Base-by-base conservation (phyloP, 2,113 vertebrate genomes). In the Festucalex cinctus region DNA sequence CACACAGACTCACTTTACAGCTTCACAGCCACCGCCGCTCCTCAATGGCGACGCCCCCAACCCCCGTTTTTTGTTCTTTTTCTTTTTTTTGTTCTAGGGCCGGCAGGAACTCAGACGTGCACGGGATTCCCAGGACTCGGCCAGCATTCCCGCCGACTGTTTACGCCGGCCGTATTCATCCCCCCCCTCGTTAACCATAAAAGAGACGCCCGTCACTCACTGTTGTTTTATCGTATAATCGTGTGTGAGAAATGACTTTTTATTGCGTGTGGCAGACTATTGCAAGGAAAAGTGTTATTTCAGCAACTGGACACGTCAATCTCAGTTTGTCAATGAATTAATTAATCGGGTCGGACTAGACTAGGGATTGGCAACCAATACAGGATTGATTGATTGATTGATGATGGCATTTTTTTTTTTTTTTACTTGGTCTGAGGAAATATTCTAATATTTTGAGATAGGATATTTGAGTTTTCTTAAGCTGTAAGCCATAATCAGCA, bases 1-100 rank as follows among this genome's bases (percentile, higher is more conserved):
- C 79, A 80, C 81, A 85, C 78, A 80, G 82, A 85, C 80, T 83
- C 83, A 80, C 82, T 85, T 87, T 81, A 81, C 73, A 58, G 68
- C 76, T 66, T 72, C 69, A 62, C 75, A 79, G 82, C 75, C 80
- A 36, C 49, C 80, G 36, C 49, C 61, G 69, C 36, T 58, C 54
- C 49, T 81, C 66, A 86, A 88, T 84, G 78, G 79, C 72, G 41
- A 85, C 85, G n/a, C n/a, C n/a, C n/a, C n/a, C n/a, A n/a, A n/a
- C 87, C 83, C 82, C 6, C 20, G 9, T 6, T 6, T 9, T 49
- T 16, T 75, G 77, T 73, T 84, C 79, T 76, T 72, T 73, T 66
- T 76, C 65, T 62, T 66, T 69, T 77, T 76, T 83, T 82, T 78
- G 73, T 74, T 56, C 72, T 73, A 66, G 35, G 36, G 56, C 64